phyloP scores from a whole-genome alignment of 2,113 vertebrate genomes.

The Pseudorhombus dupliciocellatus region DNA sequence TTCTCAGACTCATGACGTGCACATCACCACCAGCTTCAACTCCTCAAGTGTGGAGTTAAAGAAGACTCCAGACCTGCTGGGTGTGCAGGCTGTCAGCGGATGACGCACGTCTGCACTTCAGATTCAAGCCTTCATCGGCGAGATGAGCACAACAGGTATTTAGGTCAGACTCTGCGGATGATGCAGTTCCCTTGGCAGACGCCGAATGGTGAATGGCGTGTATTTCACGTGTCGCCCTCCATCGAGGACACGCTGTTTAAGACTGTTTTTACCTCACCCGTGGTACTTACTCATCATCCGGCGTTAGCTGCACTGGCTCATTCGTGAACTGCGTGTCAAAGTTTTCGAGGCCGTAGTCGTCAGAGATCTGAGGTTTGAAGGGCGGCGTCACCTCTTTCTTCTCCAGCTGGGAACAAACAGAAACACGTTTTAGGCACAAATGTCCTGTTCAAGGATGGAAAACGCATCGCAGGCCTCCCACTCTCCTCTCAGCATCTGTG shows the following conservation, averaged over 20 bases:
- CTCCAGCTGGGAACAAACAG: constrained; percentile 85
- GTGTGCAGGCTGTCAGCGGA: not conserved
- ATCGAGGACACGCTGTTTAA: too few relatives aligned
- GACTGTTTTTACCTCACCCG: too few relatives aligned
- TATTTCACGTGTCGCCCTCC: not conserved
- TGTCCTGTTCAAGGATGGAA: not conserved
- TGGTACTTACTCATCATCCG: constrained; percentile 90
- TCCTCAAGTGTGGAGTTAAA: not conserved
- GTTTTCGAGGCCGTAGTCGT: constrained; percentile 97
- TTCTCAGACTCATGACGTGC: not conserved
- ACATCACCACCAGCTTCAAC: not conserved
- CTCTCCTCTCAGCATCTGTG: too few relatives aligned
- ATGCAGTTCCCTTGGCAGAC: not conserved
- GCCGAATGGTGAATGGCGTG: not conserved
- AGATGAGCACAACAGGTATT: not conserved
- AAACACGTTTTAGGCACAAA: constrained; percentile 12
- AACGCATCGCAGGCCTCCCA: not conserved
- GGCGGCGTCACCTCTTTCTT: constrained; percentile 93
- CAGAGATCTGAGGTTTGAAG: constrained; percentile 96
- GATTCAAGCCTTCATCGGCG: not conserved
- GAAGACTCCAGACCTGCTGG: not conserved
- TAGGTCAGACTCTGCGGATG: not conserved
- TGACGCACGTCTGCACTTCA: not conserved
- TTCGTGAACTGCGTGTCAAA: constrained; percentile 99
- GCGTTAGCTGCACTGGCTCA: constrained; percentile 98